phyloP scores from a whole-genome alignment of 2,888 invertebrate species.

The Hololepta plana region DNA sequence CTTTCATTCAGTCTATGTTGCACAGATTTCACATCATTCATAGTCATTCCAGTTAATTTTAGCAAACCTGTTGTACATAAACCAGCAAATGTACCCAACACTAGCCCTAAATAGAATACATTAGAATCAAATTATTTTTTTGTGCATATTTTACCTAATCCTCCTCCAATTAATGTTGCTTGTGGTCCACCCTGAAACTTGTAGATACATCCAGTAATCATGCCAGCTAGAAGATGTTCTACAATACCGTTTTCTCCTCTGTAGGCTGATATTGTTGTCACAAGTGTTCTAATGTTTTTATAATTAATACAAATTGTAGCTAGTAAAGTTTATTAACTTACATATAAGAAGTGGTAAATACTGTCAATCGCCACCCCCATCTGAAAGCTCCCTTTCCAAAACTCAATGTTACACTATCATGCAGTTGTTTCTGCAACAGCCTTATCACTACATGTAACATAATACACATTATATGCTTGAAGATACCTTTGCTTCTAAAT shows the following conservation, averaged over 20 bases:
- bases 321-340: conserved; percentile 23
- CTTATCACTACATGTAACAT: conserved; percentile 7
- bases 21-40: conserved; percentile 5
- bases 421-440: conserved; percentile 45
- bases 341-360: conserved; percentile 53
- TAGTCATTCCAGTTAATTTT: conserved; percentile 4
- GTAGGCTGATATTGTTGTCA: conserved; percentile 47
- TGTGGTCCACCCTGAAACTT: conserved; percentile 49
- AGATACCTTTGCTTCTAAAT: conserved; percentile 48
- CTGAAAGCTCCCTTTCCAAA: conserved; percentile 54
- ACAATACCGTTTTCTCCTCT: conserved; percentile 44
- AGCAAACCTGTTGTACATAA: conserved; percentile 1
- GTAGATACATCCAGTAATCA: conserved; percentile 43
- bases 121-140: neutral
- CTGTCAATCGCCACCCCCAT: conserved; percentile 49
- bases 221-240: conserved; percentile 49
- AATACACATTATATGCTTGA: conserved; percentile 15
- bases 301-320: conserved; percentile 2
- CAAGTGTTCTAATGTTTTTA: conserved; percentile 34
- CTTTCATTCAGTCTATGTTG: conserved; percentile 2
- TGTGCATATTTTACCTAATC: conserved; percentile 32
- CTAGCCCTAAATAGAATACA: neutral
- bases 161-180: conserved; percentile 47
- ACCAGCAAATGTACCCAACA: conserved; percentile 6
- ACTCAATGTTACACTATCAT: conserved; percentile 46